phyloP scores from a whole-genome alignment of 2,888 invertebrate species.

The Tetropium fuscum region DNA sequence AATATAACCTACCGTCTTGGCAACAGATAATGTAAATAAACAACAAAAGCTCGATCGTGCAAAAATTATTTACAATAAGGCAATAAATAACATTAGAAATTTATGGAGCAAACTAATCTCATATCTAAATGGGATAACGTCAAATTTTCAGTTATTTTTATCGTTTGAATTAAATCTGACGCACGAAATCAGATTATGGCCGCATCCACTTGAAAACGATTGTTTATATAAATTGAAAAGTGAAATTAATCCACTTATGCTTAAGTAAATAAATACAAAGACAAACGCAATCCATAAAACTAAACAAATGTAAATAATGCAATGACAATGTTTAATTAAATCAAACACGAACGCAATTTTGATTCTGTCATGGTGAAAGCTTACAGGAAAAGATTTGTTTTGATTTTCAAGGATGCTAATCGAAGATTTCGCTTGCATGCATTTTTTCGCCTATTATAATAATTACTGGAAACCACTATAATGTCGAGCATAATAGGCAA shows the following conservation, averaged over 20 bases:
- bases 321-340: slow-evolving; percentile 18
- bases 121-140: too few species aligned
- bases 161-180: too few species aligned
- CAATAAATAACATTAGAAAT: too few species aligned
- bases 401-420: slow-evolving; percentile 14
- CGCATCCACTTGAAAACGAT: too few species aligned
- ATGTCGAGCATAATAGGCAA: not conserved
- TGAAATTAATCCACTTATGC: slow-evolving; percentile 14
- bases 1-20: too few species aligned
- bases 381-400: slow-evolving; percentile 14
- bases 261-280: slow-evolving; percentile 8
- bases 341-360: slow-evolving; percentile 9
- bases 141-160: too few species aligned
- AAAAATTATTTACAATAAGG: too few species aligned
- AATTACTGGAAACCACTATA: not conserved
- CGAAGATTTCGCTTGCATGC: slow-evolving; percentile 2
- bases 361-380: slow-evolving; percentile 18
- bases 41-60: too few species aligned
- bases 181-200: too few species aligned
- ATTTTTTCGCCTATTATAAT: slow-evolving; percentile 10
- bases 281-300: slow-evolving; percentile 12
- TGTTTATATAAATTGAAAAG: slow-evolving; percentile 1
- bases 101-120: too few species aligned
- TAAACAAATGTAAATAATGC: slow-evolving; percentile 9
- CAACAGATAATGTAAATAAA: too few species aligned